Conservation (phyloP, 2,888 invertebrate species). For the Candidula unifasciata region DNA sequence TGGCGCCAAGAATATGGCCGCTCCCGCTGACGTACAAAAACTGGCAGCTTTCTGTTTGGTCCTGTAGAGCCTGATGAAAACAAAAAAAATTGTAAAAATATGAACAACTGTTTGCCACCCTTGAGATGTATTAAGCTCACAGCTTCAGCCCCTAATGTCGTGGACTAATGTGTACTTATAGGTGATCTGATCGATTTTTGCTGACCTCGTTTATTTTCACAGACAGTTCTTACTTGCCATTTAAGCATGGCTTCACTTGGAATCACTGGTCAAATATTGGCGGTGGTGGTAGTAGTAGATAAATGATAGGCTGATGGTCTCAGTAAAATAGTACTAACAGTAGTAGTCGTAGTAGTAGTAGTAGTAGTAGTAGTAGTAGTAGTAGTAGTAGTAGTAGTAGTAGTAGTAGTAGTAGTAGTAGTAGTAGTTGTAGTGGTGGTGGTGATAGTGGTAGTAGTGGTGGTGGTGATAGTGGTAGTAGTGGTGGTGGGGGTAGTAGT, state of each 20-base stretch:
- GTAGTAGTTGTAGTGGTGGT: background rate
- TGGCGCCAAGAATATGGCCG: conserved; percentile 3
- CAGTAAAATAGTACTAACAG: background rate
- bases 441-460: too few relatives aligned
- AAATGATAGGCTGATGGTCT: too few relatives aligned
- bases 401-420: conserved; percentile 23
- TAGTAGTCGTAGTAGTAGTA: background rate
- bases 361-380: conserved; percentile 17
- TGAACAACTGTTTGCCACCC: too few relatives aligned
- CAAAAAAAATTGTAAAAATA: background rate
- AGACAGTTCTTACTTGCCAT: too few relatives aligned
- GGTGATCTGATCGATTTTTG: background rate
- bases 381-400: conserved; percentile 18
- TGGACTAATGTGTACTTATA: background rate
- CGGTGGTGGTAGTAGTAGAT: too few relatives aligned
- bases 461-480: too few relatives aligned
- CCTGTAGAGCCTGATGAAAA: background rate
- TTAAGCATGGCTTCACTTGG: too few relatives aligned
- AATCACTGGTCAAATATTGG: too few relatives aligned
- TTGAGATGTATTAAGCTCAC: too few relatives aligned
- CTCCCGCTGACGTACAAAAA: background rate
- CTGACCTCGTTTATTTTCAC: background rate
- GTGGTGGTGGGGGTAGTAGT: too few relatives aligned
- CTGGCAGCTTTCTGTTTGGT: background rate
- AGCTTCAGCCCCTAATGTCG: background rate